Conservation (phyloP, 2,797 vertebrate genomes). For the Alosa sapidissima region DNA sequence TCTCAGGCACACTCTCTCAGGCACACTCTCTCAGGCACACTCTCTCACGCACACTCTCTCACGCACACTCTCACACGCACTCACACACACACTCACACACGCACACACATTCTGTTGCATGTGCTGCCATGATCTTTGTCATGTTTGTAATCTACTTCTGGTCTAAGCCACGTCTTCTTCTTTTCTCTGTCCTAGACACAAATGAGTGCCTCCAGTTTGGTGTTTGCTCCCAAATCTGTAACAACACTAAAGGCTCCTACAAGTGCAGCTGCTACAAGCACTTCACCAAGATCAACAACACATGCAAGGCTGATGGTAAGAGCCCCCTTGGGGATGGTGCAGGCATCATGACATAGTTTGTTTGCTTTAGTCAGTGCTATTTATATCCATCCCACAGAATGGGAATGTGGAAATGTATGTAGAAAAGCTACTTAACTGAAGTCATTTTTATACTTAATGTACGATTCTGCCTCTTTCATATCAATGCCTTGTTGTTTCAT, state of each 20-base stretch:
- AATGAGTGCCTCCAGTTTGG: slow-evolving; percentile 92
- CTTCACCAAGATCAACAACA: slow-evolving; percentile 87
- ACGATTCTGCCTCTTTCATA: background rate
- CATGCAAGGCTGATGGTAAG: slow-evolving; percentile 93
- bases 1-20: too few relatives aligned
- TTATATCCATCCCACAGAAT: background rate
- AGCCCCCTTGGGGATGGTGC: background rate
- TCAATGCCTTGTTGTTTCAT: background rate
- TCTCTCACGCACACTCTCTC: too few relatives aligned
- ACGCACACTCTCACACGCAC: background rate
- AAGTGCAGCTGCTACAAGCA: slow-evolving; percentile 92
- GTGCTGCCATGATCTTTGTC: background rate
- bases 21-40: too few relatives aligned
- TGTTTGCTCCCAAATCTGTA: slow-evolving; percentile 92
- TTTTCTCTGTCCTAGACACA: slow-evolving; percentile 74
- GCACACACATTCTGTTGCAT: background rate
- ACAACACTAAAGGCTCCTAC: slow-evolving; percentile 94
- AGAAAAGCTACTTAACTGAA: background rate
- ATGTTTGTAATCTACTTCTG: background rate
- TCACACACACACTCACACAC: background rate
- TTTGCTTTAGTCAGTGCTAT: background rate
- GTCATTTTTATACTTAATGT: too few relatives aligned
- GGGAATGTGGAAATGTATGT: background rate
- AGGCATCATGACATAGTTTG: background rate
- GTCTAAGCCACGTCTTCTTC: too few relatives aligned